Evolutionary conservation across 2,113 vertebrate species (phyloP), one percentile per base, ranked within the genome.

Genomic region (Trichechus manatus): DNA sequence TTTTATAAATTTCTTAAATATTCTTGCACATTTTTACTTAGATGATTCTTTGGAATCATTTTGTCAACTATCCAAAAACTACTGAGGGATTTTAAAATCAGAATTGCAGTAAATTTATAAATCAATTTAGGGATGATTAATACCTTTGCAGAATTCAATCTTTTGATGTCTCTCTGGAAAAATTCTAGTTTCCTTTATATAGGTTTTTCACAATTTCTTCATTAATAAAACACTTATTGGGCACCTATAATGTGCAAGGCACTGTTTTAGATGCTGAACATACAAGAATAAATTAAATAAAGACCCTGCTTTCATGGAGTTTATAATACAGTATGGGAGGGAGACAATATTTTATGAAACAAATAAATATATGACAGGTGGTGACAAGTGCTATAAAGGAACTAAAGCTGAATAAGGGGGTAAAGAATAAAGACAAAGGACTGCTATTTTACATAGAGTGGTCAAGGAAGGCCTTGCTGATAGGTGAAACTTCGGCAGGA

Each of bases 221-320:
- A 75, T 74, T 92, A 89, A 64, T 53, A 74, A 17, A 56, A 31
- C 89, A 92, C n/a, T 72, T 96, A 72, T 92, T n/a, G 23, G 61
- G 85, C 1, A 61, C 27, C 11, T 83, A 33, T 44, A 79, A 63
- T 64, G 11, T 92, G 61, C 7, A 92, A 91, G 33, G n/a, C n/a
- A 88, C 50, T 88, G 61, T 84, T 87, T 83, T 79, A 79, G 36
- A 64, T 92, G 31, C 17, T 80, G 36, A n/a, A 79, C 1, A 39
- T 84, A 66, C 25, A 85, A 92, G 42, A 63, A 78, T 53, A 87
- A 79, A 72, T 68, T 36, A 64, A 81, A 68, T 39, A 66, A 25
- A 78, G 10, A 75, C 44, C 15, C 27, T 91, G 25, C 77, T 88
- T 96, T 89, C 39, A 86, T 84, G 50, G 77, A 77, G 9, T 20